Evolutionary conservation across 2,888 invertebrate genomes (phyloP).

Genomic region (Thalpophila matura): DNA sequence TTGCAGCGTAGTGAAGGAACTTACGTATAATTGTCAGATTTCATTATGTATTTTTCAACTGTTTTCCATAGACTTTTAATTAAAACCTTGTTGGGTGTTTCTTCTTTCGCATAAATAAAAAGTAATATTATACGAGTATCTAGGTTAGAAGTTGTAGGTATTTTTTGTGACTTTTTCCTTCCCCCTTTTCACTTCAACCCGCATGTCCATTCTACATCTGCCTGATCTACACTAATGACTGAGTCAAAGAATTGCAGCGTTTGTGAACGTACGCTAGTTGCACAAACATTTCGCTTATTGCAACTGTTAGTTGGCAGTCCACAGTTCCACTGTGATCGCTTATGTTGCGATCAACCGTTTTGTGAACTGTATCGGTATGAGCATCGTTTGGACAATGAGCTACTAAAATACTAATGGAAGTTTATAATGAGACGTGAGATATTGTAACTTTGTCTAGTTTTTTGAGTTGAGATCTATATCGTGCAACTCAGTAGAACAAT

Average conservation of each 20-base stretch:
- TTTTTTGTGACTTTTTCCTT: not conserved
- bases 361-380: slow-evolving; percentile 1
- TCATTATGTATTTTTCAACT: no score
- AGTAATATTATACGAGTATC: no score
- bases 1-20: no score
- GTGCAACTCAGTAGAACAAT: no score
- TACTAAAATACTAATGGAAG: not conserved
- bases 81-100: no score
- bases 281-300: slow-evolving; percentile 57
- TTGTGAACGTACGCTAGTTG: slow-evolving; percentile 58
- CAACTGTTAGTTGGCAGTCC: slow-evolving; percentile 30
- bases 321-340: slow-evolving; percentile 20
- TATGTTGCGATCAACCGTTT: slow-evolving; percentile 33
- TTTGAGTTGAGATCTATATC: no score
- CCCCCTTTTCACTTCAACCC: no score
- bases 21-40: no score
- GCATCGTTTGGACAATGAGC: not conserved
- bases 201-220: slow-evolving; percentile 6
- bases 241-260: slow-evolving; percentile 66
- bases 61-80: no score
- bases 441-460: no score
- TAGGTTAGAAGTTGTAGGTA: no score
- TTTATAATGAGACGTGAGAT: not conserved
- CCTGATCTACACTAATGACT: slow-evolving; percentile 58
- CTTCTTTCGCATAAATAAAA: no score